Base-by-base conservation (phyloP, 2,113 vertebrate species). In the Coptodon rendalli region DNA sequence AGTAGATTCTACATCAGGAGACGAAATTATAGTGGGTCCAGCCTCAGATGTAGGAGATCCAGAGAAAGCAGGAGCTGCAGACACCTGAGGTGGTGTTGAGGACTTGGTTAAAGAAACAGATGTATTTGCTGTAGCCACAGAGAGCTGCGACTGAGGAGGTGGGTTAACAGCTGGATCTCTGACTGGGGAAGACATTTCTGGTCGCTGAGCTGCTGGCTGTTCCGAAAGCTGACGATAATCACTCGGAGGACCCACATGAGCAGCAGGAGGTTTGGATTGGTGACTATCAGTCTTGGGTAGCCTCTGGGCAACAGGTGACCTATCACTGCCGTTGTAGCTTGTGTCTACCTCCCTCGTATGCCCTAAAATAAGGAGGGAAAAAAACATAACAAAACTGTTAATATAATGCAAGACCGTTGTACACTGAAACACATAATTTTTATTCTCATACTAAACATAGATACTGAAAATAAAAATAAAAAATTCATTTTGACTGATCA, bases 241-340 rank as follows among this genome's bases (percentile, higher is more conserved):
- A 48, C 88, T 89, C 2, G 81, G n/a, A 6, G 93, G 80, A 56
- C 85, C 92, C 13, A 78, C 40, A 6, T 88, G 86, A 48, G 84
- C 84, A 17, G 89, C 86, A 76, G 93, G 38, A 10, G 91, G 59
- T 89, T 94, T 92, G 71, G 93, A 36, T 40, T 88, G 87, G 82
- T 92, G 94, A 61, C 50, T 57, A 59, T 96, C 95, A 3, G 73
- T 78, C 83, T 92, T 93, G 22, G 92, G 84, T 12, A 91, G 82
- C 73, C 85, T 92, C 59, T 93, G 94, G 11, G 87, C 76, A 61
- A 78, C 73, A 38, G 94, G 68, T 50, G 86, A 19, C 52, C 89
- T 93, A 85, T 97, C 95, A 81, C 90, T 90, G 56, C 87, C 92
- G 34, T 94, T 96, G 53, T 90, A 95, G 85, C 91, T 93, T 52